Evolutionary conservation across 2,797 vertebrate species (phyloP).

Genomic region (Rhadinocentrus ornatus): DNA sequence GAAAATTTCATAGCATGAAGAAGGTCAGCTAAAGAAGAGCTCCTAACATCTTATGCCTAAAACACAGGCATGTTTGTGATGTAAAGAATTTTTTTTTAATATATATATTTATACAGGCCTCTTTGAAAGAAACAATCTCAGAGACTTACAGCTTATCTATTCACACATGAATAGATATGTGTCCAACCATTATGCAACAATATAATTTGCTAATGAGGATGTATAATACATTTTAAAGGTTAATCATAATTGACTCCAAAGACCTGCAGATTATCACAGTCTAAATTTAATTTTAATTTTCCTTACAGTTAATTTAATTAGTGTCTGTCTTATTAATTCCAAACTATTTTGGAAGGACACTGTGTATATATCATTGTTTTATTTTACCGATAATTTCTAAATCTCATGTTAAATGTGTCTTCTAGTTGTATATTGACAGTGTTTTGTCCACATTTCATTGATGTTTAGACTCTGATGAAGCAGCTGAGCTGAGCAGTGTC

Average conservation of each 20-base stretch:
- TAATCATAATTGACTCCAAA: constrained; percentile 41
- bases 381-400: background rate
- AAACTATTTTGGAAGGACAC: background rate
- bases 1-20: constrained; percentile 12
- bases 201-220: constrained; percentile 33
- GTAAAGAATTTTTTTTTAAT: background rate
- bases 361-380: background rate
- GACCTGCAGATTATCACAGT: constrained; percentile 24
- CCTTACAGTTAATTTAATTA: constrained; percentile 29
- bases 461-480: too few relatives aligned
- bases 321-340: background rate
- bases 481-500: too few relatives aligned
- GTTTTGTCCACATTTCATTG: background rate
- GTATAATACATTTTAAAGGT: constrained; percentile 28
- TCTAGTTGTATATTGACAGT: background rate
- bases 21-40: background rate
- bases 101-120: background rate
- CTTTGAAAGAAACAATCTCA: constrained; percentile 1
- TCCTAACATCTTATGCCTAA: constrained; percentile 1
- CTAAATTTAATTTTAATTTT: constrained; percentile 11
- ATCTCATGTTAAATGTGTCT: background rate
- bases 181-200: constrained; percentile 29
- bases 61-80: constrained; percentile 31
- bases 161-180: constrained; percentile 11
- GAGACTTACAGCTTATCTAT: constrained; percentile 1